These are phyloP conservation scores for Galeopsomyia nigrocyanea DNA, from an alignment of 2,888 invertebrate species.

Conservation along the genomic window DNA sequence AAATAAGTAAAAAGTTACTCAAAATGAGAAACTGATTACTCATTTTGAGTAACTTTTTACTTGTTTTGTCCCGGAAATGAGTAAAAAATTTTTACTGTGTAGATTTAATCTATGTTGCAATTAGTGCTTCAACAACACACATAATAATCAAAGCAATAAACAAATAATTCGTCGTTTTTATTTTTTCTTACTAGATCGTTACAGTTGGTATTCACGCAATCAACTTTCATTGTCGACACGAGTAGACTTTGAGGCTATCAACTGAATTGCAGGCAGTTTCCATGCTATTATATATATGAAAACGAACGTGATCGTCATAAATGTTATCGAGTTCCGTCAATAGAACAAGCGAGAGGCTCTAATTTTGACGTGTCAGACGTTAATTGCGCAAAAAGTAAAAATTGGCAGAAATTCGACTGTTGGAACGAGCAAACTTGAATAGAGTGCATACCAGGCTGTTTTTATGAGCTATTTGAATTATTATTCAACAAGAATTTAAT, in stretches of 20 bases:
- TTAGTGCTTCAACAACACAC: background rate
- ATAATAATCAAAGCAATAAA: background rate
- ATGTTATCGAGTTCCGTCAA: background rate
- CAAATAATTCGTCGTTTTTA: conserved; percentile 10
- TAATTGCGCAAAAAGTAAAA: conserved; percentile 33
- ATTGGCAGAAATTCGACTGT: background rate
- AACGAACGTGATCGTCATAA: too few relatives aligned
- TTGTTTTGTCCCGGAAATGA: too few relatives aligned
- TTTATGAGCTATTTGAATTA: too few relatives aligned
- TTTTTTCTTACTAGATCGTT: conserved; percentile 1
- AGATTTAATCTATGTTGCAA: background rate
- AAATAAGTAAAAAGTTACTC: too few relatives aligned
- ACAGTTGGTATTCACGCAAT: background rate
- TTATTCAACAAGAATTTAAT: too few relatives aligned
- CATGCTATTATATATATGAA: conserved; percentile 18
- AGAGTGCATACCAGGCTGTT: background rate
- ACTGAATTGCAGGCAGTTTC: conserved; percentile 18
- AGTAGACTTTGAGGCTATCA: conserved; percentile 7
- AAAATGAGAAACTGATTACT: too few relatives aligned
- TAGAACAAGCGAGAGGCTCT: conserved; percentile 26
- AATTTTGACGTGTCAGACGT: conserved; percentile 28
- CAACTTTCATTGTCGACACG: conserved; percentile 11
- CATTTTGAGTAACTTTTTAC: too few relatives aligned
- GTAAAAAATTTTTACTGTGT: too few relatives aligned
- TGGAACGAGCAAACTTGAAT: background rate